Percentiles rank a stretch among this genome's conserved stretches.
These are phyloP conservation scores for Caerostris darwini DNA, from an alignment of 1,140 invertebrate genomes.

Conservation along the genomic window DNA sequence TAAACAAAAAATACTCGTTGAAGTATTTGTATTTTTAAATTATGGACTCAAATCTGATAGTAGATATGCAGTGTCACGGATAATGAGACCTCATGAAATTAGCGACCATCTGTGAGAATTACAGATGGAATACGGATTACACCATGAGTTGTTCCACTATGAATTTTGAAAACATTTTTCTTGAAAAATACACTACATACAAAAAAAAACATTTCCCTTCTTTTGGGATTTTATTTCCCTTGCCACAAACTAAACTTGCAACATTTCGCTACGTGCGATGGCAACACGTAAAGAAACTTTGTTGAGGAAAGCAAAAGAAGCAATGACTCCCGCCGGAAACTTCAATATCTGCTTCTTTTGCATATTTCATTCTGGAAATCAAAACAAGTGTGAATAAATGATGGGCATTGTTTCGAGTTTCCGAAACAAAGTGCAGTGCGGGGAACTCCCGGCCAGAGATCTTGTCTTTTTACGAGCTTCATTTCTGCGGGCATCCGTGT, in stretches of 20 bases:
- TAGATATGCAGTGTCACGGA: no score
- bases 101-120: no score
- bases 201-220: no score
- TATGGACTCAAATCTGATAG: no score
- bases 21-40: no score
- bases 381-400: not conserved
- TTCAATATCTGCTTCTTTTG: not conserved
- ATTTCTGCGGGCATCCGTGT: not conserved
- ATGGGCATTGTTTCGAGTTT: not conserved
- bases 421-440: not conserved
- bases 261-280: not conserved
- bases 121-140: no score
- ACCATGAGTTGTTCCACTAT: no score
- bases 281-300: not conserved
- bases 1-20: no score
- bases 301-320: not conserved
- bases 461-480: not conserved
- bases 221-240: not conserved
- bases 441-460: not conserved
- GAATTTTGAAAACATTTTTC: no score
- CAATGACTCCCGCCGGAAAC: not conserved
- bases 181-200: no score
- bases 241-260: not conserved
- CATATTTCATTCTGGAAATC: not conserved
- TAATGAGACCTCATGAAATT: no score